Evolutionary conservation across 2,797 vertebrate genomes (phyloP).

Genomic region (Enteromius anoplus): DNA sequence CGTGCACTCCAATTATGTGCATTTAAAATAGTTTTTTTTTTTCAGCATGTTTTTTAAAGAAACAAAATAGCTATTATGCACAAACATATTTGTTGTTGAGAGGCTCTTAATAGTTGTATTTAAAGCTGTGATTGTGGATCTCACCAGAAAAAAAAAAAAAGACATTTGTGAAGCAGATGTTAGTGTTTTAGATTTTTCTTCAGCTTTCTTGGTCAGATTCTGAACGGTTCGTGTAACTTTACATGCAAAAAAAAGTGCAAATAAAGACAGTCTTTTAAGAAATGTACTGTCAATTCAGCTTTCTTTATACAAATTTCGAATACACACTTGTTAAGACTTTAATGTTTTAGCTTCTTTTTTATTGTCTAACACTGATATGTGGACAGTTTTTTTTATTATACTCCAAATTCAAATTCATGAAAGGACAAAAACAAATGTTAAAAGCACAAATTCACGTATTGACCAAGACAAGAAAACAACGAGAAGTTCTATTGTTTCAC

Average conservation of each 20-base stretch:
- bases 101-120: slow-evolving; percentile 63
- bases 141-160: slow-evolving; percentile 52
- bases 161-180: slow-evolving; percentile 79
- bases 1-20: not conserved
- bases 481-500: slow-evolving; percentile 22
- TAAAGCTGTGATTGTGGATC: slow-evolving; percentile 61
- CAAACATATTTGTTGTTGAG: slow-evolving; percentile 61
- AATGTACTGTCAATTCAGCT: not conserved
- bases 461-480: slow-evolving; percentile 2
- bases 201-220: slow-evolving; percentile 59
- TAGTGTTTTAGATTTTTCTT: slow-evolving; percentile 50
- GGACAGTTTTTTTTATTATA: not conserved
- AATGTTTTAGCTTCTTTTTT: not conserved
- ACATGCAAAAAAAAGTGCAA: slow-evolving; percentile 52
- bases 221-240: slow-evolving; percentile 58
- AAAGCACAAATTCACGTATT: not conserved
- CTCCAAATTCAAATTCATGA: not conserved
- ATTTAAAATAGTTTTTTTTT: not conserved
- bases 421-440: not conserved
- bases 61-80: slow-evolving; percentile 26
- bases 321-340: too few species aligned
- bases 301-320: not conserved
- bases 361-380: not conserved
- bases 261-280: slow-evolving; percentile 46
- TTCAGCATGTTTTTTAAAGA: slow-evolving; percentile 19